Base-by-base conservation (phyloP, 2,797 vertebrate genomes). In the Diceros bicornis region DNA sequence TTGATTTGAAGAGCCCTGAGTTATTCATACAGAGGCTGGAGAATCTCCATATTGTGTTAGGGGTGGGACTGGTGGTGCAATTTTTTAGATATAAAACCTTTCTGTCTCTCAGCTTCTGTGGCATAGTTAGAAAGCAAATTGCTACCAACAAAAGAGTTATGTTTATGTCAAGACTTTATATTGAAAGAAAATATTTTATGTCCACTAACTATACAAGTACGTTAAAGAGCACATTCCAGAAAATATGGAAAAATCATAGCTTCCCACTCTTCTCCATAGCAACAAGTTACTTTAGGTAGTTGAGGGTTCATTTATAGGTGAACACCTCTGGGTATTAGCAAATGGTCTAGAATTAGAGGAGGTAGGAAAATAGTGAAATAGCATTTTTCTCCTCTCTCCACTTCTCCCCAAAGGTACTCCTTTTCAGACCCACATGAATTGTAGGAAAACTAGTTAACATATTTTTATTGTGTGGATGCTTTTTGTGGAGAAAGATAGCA, bases 1-100 rank as follows among this genome's bases (percentile, higher is more conserved):
- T 95, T 85, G 72, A 95, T 96, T 94, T 91, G 69, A 97, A 97
- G n/a, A 90, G 44, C 47, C 61, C 75, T 90, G 85, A 96, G 81
- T 92, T 92, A 71, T 71, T 66, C 75, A 41, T 91, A 74, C 62
- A 90, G 74, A 96, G 41, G 27, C 57, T 59, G 32, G 44, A 91
- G n/a, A 82, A 82, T 68, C 47, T 75, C 52, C 75, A 29, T 62
- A 29, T 79, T 87, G 83, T 79, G 68, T 57, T 78, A 71, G 34
- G 20, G 21, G 75, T 91, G 34, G 47, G 17, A 17, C 59, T 77
- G 78, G 72, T 14, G 7, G 41, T 34, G 55, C 57, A 87, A 2
- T 29, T 74, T 94, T 78, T 86, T 62, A 95, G 37, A 25, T 37
- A 6, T 7, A 62, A 93, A 87, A 88, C 18, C 82, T 61, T 57